phyloP scores from a whole-genome alignment of 2,797 vertebrate species.

The Pseudochirops cupreus region DNA sequence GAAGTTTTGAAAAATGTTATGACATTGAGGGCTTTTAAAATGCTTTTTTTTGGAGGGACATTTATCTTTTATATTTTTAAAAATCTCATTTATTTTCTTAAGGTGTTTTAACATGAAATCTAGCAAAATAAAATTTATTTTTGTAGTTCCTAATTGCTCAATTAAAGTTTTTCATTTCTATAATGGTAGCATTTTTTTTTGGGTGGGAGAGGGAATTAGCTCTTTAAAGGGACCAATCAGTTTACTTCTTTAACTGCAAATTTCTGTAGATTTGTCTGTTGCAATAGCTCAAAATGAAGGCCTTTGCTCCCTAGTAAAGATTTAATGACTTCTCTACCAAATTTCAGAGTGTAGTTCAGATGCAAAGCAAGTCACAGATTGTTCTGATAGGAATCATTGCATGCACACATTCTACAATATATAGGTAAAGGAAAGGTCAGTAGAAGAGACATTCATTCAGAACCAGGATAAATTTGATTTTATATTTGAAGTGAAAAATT shows the following conservation, averaged over 20 bases:
- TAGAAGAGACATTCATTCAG: constrained; percentile 29
- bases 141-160: constrained; percentile 43
- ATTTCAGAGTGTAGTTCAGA: constrained; percentile 44
- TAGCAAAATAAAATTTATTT: background rate
- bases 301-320: constrained; percentile 20
- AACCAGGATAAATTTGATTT: constrained; percentile 14
- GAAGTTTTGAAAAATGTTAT: background rate
- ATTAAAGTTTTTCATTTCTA: constrained; percentile 47
- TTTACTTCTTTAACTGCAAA: constrained; percentile 5
- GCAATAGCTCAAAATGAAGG: constrained; percentile 49
- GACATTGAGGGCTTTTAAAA: background rate
- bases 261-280: constrained; percentile 32
- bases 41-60: constrained; percentile 14
- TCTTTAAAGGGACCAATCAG: constrained; percentile 39
- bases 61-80: constrained; percentile 38
- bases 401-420: background rate
- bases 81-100: constrained; percentile 11
- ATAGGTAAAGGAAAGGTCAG: constrained; percentile 21
- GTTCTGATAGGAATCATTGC: constrained; percentile 29
- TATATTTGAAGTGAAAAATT: constrained; percentile 28
- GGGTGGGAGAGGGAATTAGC: background rate
- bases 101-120: background rate
- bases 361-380: constrained; percentile 41
- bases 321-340: constrained; percentile 30
- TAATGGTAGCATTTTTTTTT: constrained; percentile 14